These are phyloP conservation scores for Mizuhopecten yessoensis DNA, from an alignment of 1,140 invertebrate genomes.

Conservation along the genomic window DNA sequence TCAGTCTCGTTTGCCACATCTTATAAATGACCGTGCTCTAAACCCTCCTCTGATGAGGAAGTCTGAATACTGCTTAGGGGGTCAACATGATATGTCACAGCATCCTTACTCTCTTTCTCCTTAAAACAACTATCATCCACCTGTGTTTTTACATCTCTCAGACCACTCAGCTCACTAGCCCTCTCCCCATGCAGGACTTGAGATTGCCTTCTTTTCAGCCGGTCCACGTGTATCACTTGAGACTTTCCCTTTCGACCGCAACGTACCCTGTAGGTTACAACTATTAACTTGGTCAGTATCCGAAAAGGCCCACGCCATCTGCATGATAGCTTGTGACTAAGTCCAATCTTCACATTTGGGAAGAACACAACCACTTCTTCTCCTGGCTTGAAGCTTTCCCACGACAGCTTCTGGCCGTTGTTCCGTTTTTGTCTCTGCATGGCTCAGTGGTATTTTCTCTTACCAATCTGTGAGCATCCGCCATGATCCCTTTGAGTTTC, in stretches of 20 bases:
- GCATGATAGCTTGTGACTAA: not conserved
- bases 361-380: not conserved
- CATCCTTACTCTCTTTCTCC: too few relatives aligned
- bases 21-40: too few relatives aligned
- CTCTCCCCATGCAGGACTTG: too few relatives aligned
- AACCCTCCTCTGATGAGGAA: too few relatives aligned
- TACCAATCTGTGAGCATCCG: conserved; percentile 37
- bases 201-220: not conserved
- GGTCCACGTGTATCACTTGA: conserved; percentile 31
- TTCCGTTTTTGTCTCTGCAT: not conserved
- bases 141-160: too few relatives aligned
- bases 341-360: not conserved
- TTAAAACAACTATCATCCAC: too few relatives aligned
- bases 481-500: conserved; percentile 47
- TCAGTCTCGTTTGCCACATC: too few relatives aligned
- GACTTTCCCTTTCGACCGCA: not conserved
- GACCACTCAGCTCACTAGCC: too few relatives aligned
- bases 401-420: not conserved
- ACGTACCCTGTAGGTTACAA: not conserved
- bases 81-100: too few relatives aligned
- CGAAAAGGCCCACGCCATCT: not conserved
- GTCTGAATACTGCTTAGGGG: too few relatives aligned
- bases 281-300: not conserved
- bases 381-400: not conserved
- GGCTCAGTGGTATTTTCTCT: conserved; percentile 41